Percentiles rank a stretch among this genome's conserved stretches.
phyloP scores from a whole-genome alignment of 2,797 vertebrate species.

The Dicrostonyx torquatus region DNA sequence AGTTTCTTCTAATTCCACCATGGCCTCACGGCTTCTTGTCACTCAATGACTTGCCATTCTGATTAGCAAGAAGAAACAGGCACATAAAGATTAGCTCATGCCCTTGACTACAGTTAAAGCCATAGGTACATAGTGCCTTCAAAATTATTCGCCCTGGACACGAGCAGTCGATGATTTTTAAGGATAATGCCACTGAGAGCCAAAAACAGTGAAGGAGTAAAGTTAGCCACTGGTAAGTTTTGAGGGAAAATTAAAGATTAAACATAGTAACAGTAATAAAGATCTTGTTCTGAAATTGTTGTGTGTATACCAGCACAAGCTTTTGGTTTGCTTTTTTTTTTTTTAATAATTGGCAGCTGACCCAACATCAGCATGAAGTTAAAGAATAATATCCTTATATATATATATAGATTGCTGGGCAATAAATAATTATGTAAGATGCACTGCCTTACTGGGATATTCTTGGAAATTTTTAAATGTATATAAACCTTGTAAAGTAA shows the following conservation, averaged over 20 bases:
- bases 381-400: not conserved
- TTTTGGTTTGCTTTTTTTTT: not conserved
- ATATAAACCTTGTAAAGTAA: not conserved
- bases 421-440: not conserved
- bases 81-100: not conserved
- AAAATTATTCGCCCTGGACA: not conserved
- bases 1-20: not conserved
- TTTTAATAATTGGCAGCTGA: not conserved
- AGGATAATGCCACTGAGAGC: not conserved
- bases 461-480: conserved; percentile 1
- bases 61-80: not conserved
- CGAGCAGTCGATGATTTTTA: not conserved
- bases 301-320: not conserved
- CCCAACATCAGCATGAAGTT: not conserved
- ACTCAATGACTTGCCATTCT: not conserved
- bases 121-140: not conserved
- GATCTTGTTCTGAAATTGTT: not conserved
- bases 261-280: not conserved
- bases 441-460: not conserved
- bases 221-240: not conserved
- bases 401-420: not conserved
- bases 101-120: not conserved
- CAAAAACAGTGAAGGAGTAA: not conserved
- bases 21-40: not conserved
- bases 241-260: not conserved